Conservation (phyloP, 2,888 invertebrate genomes). For the Drepanosiphum platanoidis region DNA sequence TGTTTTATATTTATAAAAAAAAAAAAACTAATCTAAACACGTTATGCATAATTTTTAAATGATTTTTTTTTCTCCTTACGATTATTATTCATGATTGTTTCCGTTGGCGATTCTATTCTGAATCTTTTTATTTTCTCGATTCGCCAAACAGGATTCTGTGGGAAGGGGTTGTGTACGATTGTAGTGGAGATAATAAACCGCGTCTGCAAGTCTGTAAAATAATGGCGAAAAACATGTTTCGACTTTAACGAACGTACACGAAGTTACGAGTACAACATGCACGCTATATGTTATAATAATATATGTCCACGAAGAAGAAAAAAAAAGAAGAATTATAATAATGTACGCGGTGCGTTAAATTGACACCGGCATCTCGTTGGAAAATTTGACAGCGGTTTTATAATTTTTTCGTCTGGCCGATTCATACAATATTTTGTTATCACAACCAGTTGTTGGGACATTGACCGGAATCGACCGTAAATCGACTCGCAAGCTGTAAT, state of each 20-base stretch:
- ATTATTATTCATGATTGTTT: slow-evolving; percentile 36
- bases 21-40: slow-evolving; percentile 3
- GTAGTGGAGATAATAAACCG: slow-evolving; percentile 19
- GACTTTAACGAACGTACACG: slow-evolving; percentile 7
- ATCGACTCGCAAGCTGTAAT: no score
- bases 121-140: slow-evolving; percentile 13
- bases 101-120: background rate
- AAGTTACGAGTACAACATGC: background rate
- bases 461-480: no score
- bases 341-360: slow-evolving; percentile 7
- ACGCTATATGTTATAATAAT: background rate
- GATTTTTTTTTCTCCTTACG: slow-evolving; percentile 6
- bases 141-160: slow-evolving; percentile 15
- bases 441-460: slow-evolving; percentile 12
- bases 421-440: background rate
- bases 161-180: background rate
- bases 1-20: background rate
- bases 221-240: slow-evolving; percentile 30
- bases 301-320: background rate
- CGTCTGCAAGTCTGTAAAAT: slow-evolving; percentile 41
- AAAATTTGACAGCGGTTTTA: slow-evolving; percentile 15
- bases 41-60: slow-evolving; percentile 5
- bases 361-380: slow-evolving; percentile 2
- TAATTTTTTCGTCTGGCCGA: background rate
- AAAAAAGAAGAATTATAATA: background rate